A percentile compares a stretch with the other conserved stretches of the same genome.
phyloP scores from a whole-genome alignment of 2,113 vertebrate genomes.

The Cinclus cinclus region DNA sequence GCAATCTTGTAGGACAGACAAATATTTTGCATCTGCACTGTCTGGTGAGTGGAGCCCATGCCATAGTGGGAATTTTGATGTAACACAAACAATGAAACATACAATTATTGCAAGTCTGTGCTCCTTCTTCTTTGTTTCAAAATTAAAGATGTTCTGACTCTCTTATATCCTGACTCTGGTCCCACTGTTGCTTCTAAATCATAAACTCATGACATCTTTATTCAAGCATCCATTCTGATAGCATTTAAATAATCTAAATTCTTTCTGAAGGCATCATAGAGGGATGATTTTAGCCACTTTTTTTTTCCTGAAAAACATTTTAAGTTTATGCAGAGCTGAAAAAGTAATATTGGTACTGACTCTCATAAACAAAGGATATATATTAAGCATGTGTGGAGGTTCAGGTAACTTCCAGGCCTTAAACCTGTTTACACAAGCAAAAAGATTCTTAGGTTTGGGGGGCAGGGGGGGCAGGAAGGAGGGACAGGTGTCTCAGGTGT shows the following conservation, averaged over 20 bases:
- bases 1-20: rapidly evolving
- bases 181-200: not conserved
- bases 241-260: not conserved
- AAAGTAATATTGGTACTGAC: not conserved
- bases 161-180: not conserved
- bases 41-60: rapidly evolving
- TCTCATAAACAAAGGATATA: not conserved
- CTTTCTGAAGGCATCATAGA: not conserved
- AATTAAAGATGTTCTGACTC: not conserved
- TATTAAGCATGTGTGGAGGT: rapidly evolving
- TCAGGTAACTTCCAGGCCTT: not conserved
- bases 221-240: not conserved
- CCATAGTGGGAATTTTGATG: not conserved
- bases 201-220: not conserved
- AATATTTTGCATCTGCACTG: not conserved
- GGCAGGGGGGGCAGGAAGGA: rapidly evolving
- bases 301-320: not conserved
- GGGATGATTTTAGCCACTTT: not conserved
- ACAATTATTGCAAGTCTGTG: not conserved
- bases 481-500: not conserved
- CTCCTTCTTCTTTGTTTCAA: not conserved
- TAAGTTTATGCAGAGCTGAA: not conserved
- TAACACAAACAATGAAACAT: not conserved
- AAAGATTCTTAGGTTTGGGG: not conserved
- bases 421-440: not conserved